Percentiles rank a stretch among this genome's conserved stretches.
These are phyloP conservation scores for Colossoma macropomum DNA, from an alignment of 2,113 vertebrate genomes.

Conservation along the genomic window DNA sequence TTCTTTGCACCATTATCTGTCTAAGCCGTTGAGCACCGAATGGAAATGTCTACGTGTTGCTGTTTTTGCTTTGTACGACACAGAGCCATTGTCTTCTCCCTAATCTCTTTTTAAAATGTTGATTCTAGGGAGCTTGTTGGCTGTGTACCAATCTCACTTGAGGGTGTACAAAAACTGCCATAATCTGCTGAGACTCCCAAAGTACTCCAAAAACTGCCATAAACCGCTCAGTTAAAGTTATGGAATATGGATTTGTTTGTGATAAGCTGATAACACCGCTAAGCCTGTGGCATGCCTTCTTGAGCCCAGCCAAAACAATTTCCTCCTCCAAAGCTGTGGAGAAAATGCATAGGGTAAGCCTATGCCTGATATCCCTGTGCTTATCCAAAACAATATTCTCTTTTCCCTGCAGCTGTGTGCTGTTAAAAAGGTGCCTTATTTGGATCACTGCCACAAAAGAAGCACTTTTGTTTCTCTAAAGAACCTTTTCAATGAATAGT, in stretches of 20 bases:
- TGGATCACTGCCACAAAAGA: no score
- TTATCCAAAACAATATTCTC: neutral
- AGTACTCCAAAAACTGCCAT: neutral
- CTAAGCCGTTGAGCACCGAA: neutral
- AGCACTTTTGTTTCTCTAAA: no score
- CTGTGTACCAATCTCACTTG: neutral
- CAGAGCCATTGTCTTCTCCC: neutral
- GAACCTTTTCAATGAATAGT: no score
- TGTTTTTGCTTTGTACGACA: neutral
- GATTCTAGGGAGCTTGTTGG: neutral
- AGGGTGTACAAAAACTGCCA: neutral
- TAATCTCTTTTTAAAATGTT: conserved; percentile 3
- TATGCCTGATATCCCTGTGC: neutral
- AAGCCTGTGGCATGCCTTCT: neutral
- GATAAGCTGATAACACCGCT: conserved; percentile 24
- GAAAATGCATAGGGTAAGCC: neutral
- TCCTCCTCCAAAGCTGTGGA: neutral
- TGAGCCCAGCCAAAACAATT: neutral
- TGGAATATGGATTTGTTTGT: conserved; percentile 20
- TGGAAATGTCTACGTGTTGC: neutral
- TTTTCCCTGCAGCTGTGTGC: neutral
- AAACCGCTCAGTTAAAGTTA: conserved; percentile 18
- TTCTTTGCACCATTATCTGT: neutral
- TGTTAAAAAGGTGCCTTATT: neutral
- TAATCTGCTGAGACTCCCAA: conserved; percentile 21